Percentiles rank a stretch among this genome's conserved stretches.
phyloP scores from a whole-genome alignment of 1,140 invertebrate genomes.

The Bombus difficillimus region DNA sequence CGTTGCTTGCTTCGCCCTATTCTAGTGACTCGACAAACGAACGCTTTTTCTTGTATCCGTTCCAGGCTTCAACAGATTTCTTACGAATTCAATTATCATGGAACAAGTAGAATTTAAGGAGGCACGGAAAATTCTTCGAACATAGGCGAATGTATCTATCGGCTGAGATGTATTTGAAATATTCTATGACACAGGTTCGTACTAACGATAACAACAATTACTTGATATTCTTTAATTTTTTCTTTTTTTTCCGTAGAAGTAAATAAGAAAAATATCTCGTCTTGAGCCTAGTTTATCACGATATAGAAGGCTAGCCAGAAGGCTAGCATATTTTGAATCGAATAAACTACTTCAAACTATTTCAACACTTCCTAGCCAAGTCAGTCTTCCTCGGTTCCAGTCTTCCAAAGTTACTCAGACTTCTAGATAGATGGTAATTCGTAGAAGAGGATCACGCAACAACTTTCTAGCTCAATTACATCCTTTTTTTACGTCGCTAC shows the following conservation, averaged over 20 bases:
- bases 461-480: background rate
- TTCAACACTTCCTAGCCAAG: background rate
- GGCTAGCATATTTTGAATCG: background rate
- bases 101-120: constrained; percentile 42
- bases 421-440: constrained; percentile 24
- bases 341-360: constrained; percentile 1
- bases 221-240: background rate
- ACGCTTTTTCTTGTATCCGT: constrained; percentile 40
- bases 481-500: background rate
- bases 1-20: constrained; percentile 36
- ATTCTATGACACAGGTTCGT: background rate
- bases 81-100: constrained; percentile 33
- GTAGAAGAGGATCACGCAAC: background rate
- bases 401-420: background rate
- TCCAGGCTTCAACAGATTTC: constrained; percentile 28
- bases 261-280: background rate
- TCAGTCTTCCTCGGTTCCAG: background rate
- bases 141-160: too few relatives aligned
- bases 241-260: too few relatives aligned
- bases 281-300: background rate
- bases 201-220: too few relatives aligned
- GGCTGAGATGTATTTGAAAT: background rate
- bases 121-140: too few relatives aligned
- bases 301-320: background rate
- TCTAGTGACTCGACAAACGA: constrained; percentile 28